Evolutionary conservation across 2,113 vertebrate genomes (phyloP).

Genomic region (Microtus oregoni): DNA sequence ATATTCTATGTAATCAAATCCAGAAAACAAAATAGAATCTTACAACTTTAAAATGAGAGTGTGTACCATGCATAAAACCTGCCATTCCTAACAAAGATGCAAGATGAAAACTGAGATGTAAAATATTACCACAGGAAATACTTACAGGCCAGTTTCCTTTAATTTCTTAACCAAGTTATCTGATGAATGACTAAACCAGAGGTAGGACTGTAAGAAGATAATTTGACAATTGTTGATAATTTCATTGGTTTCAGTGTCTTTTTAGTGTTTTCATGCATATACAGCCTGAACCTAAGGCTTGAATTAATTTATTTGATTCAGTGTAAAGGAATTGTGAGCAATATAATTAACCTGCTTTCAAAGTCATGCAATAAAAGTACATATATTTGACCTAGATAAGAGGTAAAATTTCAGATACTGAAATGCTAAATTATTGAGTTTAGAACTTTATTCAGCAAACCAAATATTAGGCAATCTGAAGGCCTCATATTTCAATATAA

Average conservation of each 20-base stretch:
- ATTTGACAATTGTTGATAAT: not conserved
- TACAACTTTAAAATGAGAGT: not conserved
- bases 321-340: not conserved
- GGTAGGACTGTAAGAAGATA: not conserved
- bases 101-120: not conserved
- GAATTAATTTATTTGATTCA: constrained; percentile 37
- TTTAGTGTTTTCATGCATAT: not conserved
- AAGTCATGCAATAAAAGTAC: constrained; percentile 19
- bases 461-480: not conserved
- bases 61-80: not conserved
- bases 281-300: not conserved
- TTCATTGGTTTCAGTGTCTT: not conserved
- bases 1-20: not conserved
- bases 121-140: not conserved
- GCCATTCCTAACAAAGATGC: not conserved
- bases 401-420: not conserved
- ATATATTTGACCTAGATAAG: not conserved
- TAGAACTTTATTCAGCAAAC: constrained; percentile 18
- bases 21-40: not conserved
- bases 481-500: not conserved
- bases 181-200: not conserved
- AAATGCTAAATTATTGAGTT: not conserved
- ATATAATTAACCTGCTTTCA: not conserved
- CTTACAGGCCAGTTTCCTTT: accelerated
- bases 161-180: not conserved